Percentiles rank a stretch among this genome's conserved stretches.
Evolutionary conservation across 2,113 vertebrate genomes (phyloP).

Genomic region (Oncorhynchus tshawytscha): DNA sequence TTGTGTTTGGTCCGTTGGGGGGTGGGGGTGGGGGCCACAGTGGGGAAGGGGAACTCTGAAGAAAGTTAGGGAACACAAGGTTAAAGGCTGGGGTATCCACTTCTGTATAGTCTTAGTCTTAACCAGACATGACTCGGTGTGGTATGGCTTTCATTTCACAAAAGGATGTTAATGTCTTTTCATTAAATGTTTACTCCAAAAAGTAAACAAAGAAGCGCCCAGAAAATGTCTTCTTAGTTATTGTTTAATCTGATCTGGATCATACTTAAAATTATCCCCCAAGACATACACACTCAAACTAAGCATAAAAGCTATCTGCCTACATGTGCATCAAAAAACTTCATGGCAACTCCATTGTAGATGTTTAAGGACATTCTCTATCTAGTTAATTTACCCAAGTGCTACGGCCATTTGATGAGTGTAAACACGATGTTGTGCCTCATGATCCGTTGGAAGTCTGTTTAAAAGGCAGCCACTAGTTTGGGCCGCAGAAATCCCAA

Average conservation of each 20-base stretch:
- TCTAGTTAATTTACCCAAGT: not conserved
- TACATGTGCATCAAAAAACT: no score
- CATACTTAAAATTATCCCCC: not conserved
- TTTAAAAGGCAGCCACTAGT: conserved; percentile 53
- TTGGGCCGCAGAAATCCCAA: conserved; percentile 63
- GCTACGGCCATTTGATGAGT: not conserved
- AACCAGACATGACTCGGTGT: no score
- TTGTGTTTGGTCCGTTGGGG: conserved; percentile 89
- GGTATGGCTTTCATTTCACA: no score
- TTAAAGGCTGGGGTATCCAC: not conserved
- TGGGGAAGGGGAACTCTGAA: conserved; percentile 92
- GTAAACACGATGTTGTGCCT: not conserved
- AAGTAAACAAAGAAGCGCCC: not conserved
- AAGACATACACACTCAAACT: not conserved
- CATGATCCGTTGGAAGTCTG: conserved; percentile 35
- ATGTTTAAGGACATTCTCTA: no score
- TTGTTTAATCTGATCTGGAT: not conserved
- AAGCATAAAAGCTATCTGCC: no score
- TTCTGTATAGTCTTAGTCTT: not conserved
- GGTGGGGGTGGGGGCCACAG: conserved; percentile 76
- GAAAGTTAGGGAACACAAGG: conserved; percentile 2
- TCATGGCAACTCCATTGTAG: no score
- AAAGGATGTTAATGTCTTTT: no score
- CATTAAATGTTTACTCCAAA: not conserved
- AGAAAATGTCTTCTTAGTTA: no score